Evolutionary conservation across 1,140 invertebrate genomes (phyloP).

Genomic region (Dreissena polymorpha): DNA sequence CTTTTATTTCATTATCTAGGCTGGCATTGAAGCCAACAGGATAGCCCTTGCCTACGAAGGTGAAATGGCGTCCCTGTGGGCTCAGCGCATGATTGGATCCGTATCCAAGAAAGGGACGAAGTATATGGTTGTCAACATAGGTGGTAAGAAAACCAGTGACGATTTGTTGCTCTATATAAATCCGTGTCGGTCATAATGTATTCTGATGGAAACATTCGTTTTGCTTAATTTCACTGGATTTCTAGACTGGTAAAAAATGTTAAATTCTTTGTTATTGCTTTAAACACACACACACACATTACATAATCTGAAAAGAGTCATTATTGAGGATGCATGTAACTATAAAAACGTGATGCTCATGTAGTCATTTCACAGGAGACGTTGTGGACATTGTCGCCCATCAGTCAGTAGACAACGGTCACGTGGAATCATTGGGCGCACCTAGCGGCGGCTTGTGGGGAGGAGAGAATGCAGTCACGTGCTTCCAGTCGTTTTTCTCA

Average conservation of each 20-base stretch:
- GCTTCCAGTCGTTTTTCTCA: conserved; percentile 31
- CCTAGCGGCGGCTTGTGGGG: conserved; percentile 47
- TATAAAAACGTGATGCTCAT: background rate
- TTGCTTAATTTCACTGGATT: background rate
- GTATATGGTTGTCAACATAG: conserved; percentile 33
- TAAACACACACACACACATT: background rate
- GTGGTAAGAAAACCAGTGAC: conserved; percentile 6
- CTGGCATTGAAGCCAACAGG: background rate
- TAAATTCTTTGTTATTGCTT: background rate
- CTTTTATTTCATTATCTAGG: conserved; percentile 1
- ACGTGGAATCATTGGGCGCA: conserved; percentile 6
- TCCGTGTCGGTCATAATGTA: too few relatives aligned
- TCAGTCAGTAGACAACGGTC: conserved; percentile 24
- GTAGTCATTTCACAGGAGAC: conserved; percentile 31
- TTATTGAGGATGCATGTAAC: background rate
- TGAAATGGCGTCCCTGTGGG: conserved; percentile 35
- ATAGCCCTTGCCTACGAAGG: conserved; percentile 13
- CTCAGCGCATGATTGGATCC: background rate
- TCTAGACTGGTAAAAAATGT: background rate
- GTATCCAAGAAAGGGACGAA: conserved; percentile 9
- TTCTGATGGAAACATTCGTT: too few relatives aligned
- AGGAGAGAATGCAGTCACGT: conserved; percentile 6
- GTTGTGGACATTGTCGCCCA: conserved; percentile 27
- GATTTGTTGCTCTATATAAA: background rate
- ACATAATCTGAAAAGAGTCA: background rate